These are phyloP conservation scores for Prosapia bicincta DNA, from an alignment of 2,888 invertebrate species.

Conservation along the genomic window DNA sequence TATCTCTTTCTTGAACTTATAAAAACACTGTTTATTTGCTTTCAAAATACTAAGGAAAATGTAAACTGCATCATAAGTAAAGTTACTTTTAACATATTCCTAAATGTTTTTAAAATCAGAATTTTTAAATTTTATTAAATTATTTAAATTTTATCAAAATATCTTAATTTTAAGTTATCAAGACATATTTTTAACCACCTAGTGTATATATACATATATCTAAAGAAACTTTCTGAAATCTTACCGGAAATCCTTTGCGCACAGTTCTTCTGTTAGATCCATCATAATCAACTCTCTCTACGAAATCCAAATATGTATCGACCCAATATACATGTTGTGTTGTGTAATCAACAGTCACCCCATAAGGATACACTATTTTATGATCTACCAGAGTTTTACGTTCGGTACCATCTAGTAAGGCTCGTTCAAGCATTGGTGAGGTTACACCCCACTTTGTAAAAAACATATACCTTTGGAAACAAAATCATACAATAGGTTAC, in stretches of 20 bases:
- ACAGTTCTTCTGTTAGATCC: conserved; percentile 63
- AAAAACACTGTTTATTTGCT: too few species aligned
- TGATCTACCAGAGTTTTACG: conserved; percentile 55
- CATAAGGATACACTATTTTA: conserved; percentile 74
- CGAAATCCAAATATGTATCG: conserved; percentile 73
- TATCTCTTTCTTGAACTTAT: too few species aligned
- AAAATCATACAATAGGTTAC: too few species aligned
- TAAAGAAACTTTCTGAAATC: conserved; percentile 35
- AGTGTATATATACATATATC: too few species aligned
- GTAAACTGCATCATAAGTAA: too few species aligned
- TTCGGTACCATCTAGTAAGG: conserved; percentile 61
- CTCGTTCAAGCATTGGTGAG: conserved; percentile 60
- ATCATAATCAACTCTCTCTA: conserved; percentile 75
- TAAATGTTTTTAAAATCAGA: too few species aligned
- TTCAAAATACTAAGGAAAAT: too few species aligned
- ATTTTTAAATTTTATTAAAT: too few species aligned
- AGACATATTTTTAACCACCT: too few species aligned
- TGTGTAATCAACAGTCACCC: conserved; percentile 68
- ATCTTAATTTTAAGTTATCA: too few species aligned
- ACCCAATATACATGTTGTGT: conserved; percentile 73
- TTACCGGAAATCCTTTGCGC: conserved; percentile 52
- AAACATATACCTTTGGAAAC: conserved; percentile 60
- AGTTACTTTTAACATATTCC: too few species aligned
- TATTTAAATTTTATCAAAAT: too few species aligned
- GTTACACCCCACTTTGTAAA: conserved; percentile 71